Evolutionary conservation across 2,113 vertebrate species (phyloP), one percentile per base, ranked within the genome.

Genomic region (Calyptomena viridis): DNA sequence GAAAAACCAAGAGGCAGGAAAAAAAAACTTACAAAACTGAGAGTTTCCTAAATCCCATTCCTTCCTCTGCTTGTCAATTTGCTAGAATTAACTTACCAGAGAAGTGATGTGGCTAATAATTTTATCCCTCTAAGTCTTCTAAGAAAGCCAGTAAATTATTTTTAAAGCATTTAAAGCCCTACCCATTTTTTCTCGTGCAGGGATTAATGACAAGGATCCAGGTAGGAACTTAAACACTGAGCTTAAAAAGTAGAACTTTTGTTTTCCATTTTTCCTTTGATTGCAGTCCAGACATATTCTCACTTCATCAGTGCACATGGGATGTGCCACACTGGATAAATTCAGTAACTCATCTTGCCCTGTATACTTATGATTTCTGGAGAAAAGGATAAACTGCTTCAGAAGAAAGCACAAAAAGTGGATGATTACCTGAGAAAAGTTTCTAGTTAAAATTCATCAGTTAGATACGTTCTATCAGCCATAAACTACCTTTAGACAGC

Each of bases 1-100:
- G 59, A 28, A 64, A 84, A 68, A 73, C 11, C 3, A 5, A 3
- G 18, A n/a, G 14, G n/a, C 0, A 1, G 14, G 37, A 7, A 20
- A 28, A 46, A 22, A 55, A n/a, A 12, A 14, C 23, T 25, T 50
- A 21, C 46, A 80, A 56, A 46, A 23, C 37, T 24, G 46, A 20
- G 8, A 27, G 19, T 42, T 81, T 77, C n/a, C 31, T 42, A 76
- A 72, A 67, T 21, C 40, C 60, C 6, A 37, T 55, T 52, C 15
- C 56, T 78, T 83, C 39, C 39, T 53, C 58, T 67, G 42, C n/a
- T 62, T 76, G 42, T 21, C 60, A 12, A 18, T 46, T 60, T 66
- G 50, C 21, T 85, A 12, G 44, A 55, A 59, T 64, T 55, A 78
- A 55, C 25, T 74, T 37, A 81, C 15, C 60, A 78, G 28, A 85